phyloP scores from a whole-genome alignment of 2,113 vertebrate genomes.

The Rousettus leschenaultii region DNA sequence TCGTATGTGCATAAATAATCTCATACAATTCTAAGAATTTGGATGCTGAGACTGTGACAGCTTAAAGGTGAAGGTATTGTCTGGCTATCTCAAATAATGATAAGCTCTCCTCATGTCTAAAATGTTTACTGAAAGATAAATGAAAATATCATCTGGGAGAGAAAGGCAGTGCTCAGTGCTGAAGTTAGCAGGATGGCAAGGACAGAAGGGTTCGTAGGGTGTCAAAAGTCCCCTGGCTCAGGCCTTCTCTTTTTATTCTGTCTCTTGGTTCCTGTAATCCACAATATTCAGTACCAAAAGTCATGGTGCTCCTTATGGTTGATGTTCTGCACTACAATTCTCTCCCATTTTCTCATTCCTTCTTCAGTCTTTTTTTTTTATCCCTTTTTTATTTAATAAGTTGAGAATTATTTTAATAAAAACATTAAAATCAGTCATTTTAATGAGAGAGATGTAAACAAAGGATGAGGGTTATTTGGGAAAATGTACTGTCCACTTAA shows the following conservation, averaged over 20 bases:
- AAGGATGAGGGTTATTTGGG: neutral
- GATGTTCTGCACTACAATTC: neutral
- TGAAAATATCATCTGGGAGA: neutral
- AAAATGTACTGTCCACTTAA: neutral
- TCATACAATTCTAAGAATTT: neutral
- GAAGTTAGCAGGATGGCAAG: neutral
- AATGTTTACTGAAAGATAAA: slow-evolving; percentile 8
- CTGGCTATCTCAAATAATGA: neutral
- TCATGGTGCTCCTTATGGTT: neutral
- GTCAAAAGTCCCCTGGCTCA: neutral
- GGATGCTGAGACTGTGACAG: neutral
- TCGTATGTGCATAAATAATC: neutral
- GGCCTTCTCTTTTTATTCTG: neutral
- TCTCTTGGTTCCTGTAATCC: neutral
- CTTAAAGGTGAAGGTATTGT: neutral
- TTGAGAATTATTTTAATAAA: neutral
- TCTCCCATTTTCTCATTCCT: neutral
- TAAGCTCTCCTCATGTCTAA: neutral
- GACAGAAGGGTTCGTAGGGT: neutral
- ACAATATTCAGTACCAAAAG: neutral
- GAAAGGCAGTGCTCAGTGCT: neutral
- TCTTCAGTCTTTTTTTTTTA: neutral
- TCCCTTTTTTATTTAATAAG: neutral
- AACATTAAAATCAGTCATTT: neutral
- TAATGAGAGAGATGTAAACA: neutral